These are phyloP conservation scores for Lochmaea crataegi DNA, from an alignment of 2,888 invertebrate species.

Conservation along the genomic window DNA sequence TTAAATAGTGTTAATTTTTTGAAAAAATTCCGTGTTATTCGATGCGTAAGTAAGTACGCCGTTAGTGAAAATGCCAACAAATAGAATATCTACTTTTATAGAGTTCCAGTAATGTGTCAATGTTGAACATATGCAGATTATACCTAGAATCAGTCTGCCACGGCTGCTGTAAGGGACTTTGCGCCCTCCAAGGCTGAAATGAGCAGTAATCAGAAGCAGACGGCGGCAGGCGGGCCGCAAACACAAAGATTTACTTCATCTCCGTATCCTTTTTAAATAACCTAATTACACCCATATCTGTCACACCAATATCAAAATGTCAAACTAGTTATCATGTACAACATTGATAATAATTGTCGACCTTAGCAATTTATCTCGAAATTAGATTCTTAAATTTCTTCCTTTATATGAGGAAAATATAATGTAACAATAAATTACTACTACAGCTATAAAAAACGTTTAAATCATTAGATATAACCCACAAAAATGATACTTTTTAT, in stretches of 20 bases:
- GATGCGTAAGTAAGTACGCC: constrained; percentile 50
- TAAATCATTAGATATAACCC: not conserved
- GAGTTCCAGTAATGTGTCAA: constrained; percentile 60
- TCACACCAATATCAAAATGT: constrained; percentile 56
- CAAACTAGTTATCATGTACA: constrained; percentile 45
- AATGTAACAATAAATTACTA: too few species aligned
- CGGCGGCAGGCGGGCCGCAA: constrained; percentile 72
- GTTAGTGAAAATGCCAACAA: constrained; percentile 53
- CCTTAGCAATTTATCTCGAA: not conserved
- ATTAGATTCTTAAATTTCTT: constrained; percentile 15
- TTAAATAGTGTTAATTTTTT: constrained; percentile 53
- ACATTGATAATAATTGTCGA: not conserved
- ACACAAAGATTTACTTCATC: constrained; percentile 68
- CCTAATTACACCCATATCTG: constrained; percentile 61
- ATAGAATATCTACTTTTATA: constrained; percentile 50
- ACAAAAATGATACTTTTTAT: constrained; percentile 5
- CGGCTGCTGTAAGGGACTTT: constrained; percentile 72
- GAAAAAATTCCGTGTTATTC: constrained; percentile 54
- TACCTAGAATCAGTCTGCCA: constrained; percentile 65
- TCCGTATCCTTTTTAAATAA: constrained; percentile 71
- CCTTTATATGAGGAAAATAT: not conserved
- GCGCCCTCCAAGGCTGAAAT: constrained; percentile 71
- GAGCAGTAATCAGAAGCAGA: constrained; percentile 76
- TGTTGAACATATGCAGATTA: constrained; percentile 63
- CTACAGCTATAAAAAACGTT: not conserved